phyloP scores from a whole-genome alignment of 1,140 invertebrate species.

The Calosoma granatense region DNA sequence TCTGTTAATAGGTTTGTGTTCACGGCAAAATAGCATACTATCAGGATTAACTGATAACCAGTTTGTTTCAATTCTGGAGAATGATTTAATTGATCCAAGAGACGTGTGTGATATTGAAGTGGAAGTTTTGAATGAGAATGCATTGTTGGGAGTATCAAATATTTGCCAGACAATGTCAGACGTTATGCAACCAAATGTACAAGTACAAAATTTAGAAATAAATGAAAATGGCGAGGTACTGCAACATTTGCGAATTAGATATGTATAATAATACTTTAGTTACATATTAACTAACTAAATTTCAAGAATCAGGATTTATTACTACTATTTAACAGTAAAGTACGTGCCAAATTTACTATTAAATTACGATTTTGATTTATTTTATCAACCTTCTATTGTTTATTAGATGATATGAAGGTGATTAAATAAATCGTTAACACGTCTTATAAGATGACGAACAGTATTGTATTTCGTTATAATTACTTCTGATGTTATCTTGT shows the following conservation, averaged over 20 bases:
- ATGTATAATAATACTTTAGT: not conserved
- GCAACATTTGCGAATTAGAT: not conserved
- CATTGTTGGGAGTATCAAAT: not conserved
- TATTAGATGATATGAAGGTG: too few relatives aligned
- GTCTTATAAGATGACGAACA: too few relatives aligned
- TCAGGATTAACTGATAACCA: conserved; percentile 11
- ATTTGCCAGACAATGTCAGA: not conserved
- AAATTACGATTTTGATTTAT: too few relatives aligned
- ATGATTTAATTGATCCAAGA: not conserved
- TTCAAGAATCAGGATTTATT: too few relatives aligned
- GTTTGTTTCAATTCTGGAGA: conserved; percentile 16
- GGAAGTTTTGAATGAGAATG: conserved; percentile 7
- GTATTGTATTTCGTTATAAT: too few relatives aligned
- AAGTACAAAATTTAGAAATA: conserved; percentile 3
- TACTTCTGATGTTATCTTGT: too few relatives aligned
- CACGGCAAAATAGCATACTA: not conserved
- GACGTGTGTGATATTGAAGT: conserved; percentile 15
- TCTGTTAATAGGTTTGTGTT: not conserved
- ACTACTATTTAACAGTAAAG: too few relatives aligned
- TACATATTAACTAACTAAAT: not conserved
- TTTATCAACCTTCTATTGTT: too few relatives aligned
- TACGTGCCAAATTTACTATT: too few relatives aligned
- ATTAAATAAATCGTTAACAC: too few relatives aligned
- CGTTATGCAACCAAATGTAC: not conserved
- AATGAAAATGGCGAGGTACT: conserved; percentile 5